Percentiles rank a stretch among this genome's conserved stretches.
Conservation (phyloP, 2,113 vertebrate species). For the Barnardius zonarius region DNA sequence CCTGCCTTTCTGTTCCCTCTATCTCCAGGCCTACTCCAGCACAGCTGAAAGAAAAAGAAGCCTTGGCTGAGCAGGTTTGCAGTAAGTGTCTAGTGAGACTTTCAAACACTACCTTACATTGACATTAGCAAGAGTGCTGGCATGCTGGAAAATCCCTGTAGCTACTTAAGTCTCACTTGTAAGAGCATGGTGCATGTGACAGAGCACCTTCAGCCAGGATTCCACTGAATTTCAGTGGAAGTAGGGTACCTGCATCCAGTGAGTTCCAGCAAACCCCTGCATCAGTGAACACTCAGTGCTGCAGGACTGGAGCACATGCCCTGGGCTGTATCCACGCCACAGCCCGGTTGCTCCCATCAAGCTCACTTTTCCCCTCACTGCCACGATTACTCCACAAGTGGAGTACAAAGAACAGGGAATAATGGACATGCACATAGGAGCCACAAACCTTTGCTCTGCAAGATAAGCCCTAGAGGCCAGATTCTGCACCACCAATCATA, state of each 20-base stretch:
- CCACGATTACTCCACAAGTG: neutral
- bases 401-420: neutral
- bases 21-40: neutral
- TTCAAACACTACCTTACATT: neutral
- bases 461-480: neutral
- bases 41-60: neutral
- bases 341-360: neutral
- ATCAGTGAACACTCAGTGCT: neutral
- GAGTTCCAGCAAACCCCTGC: neutral
- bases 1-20: neutral
- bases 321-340: neutral
- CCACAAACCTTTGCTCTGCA: neutral
- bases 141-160: neutral
- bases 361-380: neutral
- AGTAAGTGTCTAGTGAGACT: neutral
- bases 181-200: neutral
- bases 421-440: rapidly evolving
- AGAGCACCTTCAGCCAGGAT: neutral
- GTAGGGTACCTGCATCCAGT: neutral
- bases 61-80: neutral
- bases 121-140: neutral
- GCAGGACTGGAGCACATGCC: neutral
- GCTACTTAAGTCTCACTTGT: neutral
- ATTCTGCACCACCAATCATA: neutral
- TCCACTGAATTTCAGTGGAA: neutral